Evolutionary conservation across 1,140 invertebrate species (phyloP).

Genomic region (Atta colombica): DNA sequence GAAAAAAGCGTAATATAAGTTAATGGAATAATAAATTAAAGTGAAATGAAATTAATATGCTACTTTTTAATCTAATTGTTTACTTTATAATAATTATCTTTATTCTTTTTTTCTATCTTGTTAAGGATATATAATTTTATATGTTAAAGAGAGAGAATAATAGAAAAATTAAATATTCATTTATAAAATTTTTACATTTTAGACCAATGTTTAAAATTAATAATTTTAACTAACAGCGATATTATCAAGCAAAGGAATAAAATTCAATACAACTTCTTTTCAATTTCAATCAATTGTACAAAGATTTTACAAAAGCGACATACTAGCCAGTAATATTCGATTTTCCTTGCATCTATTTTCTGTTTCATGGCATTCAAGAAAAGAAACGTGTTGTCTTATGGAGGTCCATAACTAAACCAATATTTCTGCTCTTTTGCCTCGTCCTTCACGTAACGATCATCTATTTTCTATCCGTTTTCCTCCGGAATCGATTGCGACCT

Average conservation of each 20-base stretch:
- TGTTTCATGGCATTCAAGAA: constrained; percentile 30
- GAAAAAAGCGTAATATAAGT: constrained; percentile 1
- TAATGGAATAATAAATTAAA: constrained; percentile 41
- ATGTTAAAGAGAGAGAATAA: not conserved
- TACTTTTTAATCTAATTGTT: constrained; percentile 15
- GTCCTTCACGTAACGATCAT: constrained; percentile 13
- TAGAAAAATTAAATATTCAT: not conserved
- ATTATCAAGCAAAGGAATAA: constrained; percentile 11
- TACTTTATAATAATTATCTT: not conserved
- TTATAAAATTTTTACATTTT: not conserved
- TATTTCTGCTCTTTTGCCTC: constrained; percentile 29
- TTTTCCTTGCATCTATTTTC: constrained; percentile 36
- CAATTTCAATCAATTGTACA: not conserved
- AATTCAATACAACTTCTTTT: not conserved
- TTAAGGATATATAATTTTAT: not conserved
- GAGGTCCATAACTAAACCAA: constrained; percentile 20
- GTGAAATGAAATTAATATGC: constrained; percentile 16
- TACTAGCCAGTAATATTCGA: constrained; percentile 12
- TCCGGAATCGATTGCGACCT: constrained; percentile 37
- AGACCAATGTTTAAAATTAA: not conserved
- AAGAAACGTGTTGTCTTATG: constrained; percentile 35
- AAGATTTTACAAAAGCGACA: not conserved
- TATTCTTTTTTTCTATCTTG: not conserved
- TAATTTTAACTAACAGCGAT: not conserved
- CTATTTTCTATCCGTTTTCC: constrained; percentile 25